A percentile compares a stretch with the other conserved stretches of the same genome.
phyloP scores from a whole-genome alignment of 2,888 invertebrate genomes.

The Drosophila mulleri region DNA sequence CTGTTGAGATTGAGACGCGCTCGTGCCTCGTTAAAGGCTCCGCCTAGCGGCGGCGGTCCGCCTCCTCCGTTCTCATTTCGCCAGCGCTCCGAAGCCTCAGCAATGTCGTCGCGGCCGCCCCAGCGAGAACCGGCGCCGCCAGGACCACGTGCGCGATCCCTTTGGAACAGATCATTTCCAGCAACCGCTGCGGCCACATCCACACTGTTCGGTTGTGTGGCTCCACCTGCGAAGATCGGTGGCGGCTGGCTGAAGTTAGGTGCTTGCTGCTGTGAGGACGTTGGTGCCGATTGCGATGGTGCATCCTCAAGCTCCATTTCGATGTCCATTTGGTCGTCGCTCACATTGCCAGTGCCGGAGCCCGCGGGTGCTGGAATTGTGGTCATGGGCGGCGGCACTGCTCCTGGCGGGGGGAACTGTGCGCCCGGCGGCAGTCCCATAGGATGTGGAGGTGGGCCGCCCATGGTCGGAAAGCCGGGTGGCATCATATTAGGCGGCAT shows the following conservation, averaged over 20 bases:
- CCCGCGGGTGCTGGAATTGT: slow-evolving; percentile 55
- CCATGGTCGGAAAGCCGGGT: slow-evolving; percentile 83
- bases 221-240: slow-evolving; percentile 74
- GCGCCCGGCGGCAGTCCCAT: slow-evolving; percentile 83
- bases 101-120: slow-evolving; percentile 85
- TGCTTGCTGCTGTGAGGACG: slow-evolving; percentile 45
- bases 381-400: slow-evolving; percentile 67
- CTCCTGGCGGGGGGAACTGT: slow-evolving; percentile 78
- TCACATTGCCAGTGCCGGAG: slow-evolving; percentile 76
- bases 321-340: slow-evolving; percentile 92
- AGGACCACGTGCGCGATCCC: slow-evolving; percentile 75
- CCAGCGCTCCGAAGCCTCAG: slow-evolving; percentile 68
- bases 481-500: slow-evolving; percentile 84
- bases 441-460: slow-evolving; percentile 64
- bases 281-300: slow-evolving; percentile 44
- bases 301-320: slow-evolving; percentile 89
- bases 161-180: slow-evolving; percentile 69
- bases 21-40: slow-evolving; percentile 65
- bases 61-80: slow-evolving; percentile 68
- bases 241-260: slow-evolving; percentile 86
- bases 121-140: slow-evolving; percentile 71
- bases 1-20: slow-evolving; percentile 75
- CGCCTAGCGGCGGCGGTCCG: slow-evolving; percentile 51
- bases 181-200: slow-evolving; percentile 49
- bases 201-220: slow-evolving; percentile 66